Conservation (phyloP, 2,797 vertebrate species). For the Balearica regulorum region DNA sequence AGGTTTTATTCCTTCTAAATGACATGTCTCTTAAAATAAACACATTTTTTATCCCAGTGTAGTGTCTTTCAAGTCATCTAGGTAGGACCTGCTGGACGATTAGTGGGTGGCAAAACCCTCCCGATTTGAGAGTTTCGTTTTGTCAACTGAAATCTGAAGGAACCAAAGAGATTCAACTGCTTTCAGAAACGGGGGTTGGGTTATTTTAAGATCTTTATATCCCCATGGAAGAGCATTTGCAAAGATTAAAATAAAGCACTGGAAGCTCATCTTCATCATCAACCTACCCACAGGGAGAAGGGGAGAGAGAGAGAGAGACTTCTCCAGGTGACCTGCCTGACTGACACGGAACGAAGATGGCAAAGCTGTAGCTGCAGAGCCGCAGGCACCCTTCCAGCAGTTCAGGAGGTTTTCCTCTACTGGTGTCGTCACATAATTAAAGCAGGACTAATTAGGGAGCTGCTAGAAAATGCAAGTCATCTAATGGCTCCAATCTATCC, state of each 20-base stretch:
- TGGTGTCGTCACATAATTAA: rapidly evolving
- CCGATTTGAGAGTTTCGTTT: not conserved
- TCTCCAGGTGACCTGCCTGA: rapidly evolving
- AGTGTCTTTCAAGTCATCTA: not conserved
- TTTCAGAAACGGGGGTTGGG: not conserved
- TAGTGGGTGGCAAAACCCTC: not conserved
- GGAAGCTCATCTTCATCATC: not conserved
- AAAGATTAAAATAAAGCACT: not conserved
- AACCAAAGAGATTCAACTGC: not conserved
- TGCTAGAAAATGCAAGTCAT: not conserved
- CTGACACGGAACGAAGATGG: not conserved
- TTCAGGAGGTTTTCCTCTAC: not conserved
- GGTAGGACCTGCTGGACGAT: not conserved
- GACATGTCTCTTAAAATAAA: not conserved
- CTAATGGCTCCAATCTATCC: not conserved
- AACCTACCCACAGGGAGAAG: rapidly evolving
- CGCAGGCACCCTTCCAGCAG: not conserved
- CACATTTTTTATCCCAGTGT: not conserved
- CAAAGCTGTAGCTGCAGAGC: not conserved
- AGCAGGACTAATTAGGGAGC: not conserved
- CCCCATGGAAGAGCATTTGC: not conserved
- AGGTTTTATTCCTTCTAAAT: not conserved
- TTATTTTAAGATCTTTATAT: not conserved
- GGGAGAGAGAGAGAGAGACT: not conserved
- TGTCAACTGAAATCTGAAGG: not conserved